Conservation (phyloP, 1,140 invertebrate species). For the Maconellicoccus hirsutus region DNA sequence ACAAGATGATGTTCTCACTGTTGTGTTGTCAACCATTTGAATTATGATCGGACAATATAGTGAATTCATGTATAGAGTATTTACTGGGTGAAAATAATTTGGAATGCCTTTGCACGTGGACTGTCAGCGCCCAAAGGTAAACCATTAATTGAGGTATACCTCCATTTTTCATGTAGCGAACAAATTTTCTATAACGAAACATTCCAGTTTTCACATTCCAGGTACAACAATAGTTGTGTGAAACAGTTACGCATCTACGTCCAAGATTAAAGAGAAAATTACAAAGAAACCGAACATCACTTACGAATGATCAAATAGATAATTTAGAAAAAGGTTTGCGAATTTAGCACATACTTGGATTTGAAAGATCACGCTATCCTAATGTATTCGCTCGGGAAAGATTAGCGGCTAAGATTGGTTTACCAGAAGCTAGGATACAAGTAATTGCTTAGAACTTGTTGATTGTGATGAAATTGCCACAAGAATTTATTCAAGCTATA, state of each 20-base stretch:
- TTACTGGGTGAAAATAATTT: slow-evolving; percentile 64
- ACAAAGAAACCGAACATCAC: slow-evolving; percentile 96
- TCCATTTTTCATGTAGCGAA: too few relatives aligned
- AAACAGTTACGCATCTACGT: slow-evolving; percentile 71
- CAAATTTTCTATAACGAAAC: too few relatives aligned
- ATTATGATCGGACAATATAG: slow-evolving; percentile 41
- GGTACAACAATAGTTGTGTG: slow-evolving; percentile 62
- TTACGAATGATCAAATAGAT: slow-evolving; percentile 99
- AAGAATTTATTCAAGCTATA: too few relatives aligned
- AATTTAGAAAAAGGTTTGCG: slow-evolving; percentile 92
- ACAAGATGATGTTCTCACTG: slow-evolving; percentile 74
- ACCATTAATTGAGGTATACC: too few relatives aligned
- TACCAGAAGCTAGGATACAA: slow-evolving; percentile 99
- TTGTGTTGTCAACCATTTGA: slow-evolving; percentile 85
- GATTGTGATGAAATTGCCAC: background rate
- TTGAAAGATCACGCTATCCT: slow-evolving; percentile 97
- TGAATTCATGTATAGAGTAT: slow-evolving; percentile 54
- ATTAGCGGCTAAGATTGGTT: slow-evolving; percentile 93
- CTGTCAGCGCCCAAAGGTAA: slow-evolving; percentile 55
- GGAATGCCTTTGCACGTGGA: slow-evolving; percentile 66
- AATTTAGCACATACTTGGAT: slow-evolving; percentile 57
- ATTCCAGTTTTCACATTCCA: too few relatives aligned
- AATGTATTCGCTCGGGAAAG: slow-evolving; percentile 96
- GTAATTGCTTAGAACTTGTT: slow-evolving; percentile 44
- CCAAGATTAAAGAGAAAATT: slow-evolving; percentile 91